These are phyloP conservation scores for Bothrops jararaca DNA, from an alignment of 2,113 vertebrate species.

Conservation along the genomic window DNA sequence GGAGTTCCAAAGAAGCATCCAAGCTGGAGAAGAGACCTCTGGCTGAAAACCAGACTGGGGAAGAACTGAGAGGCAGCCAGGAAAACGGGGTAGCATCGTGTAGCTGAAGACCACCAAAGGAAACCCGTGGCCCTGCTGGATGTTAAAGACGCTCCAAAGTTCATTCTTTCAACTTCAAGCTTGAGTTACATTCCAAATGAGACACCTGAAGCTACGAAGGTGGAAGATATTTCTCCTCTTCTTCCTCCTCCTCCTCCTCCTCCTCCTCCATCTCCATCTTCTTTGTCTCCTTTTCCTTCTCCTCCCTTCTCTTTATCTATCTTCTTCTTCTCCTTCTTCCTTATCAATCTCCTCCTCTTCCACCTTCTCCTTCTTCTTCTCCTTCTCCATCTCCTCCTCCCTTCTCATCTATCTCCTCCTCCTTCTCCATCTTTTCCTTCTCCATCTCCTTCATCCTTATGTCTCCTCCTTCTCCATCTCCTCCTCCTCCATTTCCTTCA, in stretches of 20 bases:
- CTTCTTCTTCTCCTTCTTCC: no score
- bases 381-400: background rate
- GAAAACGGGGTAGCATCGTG: constrained; percentile 28
- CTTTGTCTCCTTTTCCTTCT: constrained; percentile 41
- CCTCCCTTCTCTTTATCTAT: background rate
- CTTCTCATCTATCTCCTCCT: no score
- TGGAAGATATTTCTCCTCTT: constrained; percentile 27
- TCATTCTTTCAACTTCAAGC: constrained; percentile 11
- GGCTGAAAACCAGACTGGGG: constrained; percentile 16
- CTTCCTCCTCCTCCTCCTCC: constrained; percentile 26
- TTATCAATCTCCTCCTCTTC: no score
- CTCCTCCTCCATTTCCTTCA: no score
- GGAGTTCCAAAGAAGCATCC: constrained; percentile 46
- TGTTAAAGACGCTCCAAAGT: background rate
- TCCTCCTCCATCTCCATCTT: constrained; percentile 18
- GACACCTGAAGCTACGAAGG: constrained; percentile 18
- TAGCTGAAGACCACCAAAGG: constrained; percentile 1
- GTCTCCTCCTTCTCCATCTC: constrained; percentile 38
- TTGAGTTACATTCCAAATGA: constrained; percentile 36
- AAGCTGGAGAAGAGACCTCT: constrained; percentile 26
- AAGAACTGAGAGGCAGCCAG: constrained; percentile 13
- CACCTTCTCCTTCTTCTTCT: background rate
- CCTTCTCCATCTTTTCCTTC: constrained; percentile 5
- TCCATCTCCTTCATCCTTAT: no score
- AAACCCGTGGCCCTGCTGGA: rapidly evolving